These are phyloP conservation scores for Neodon shergylaensis DNA, from an alignment of 2,113 vertebrate species.

Conservation along the genomic window DNA sequence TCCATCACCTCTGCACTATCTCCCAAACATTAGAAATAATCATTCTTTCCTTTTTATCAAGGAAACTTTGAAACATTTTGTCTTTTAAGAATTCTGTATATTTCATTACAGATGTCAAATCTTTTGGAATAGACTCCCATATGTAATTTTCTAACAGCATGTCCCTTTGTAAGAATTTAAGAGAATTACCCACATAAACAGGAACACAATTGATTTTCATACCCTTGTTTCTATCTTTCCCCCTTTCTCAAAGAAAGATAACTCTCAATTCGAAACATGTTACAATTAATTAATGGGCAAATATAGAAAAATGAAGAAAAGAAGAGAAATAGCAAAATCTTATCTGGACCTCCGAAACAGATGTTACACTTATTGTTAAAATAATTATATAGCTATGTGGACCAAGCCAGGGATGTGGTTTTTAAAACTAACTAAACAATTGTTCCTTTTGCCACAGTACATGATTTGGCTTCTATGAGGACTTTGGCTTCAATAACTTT, in stretches of 20 bases:
- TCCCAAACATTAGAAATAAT: neutral
- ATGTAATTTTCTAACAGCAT: neutral
- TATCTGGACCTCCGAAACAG: neutral
- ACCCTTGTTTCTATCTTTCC: neutral
- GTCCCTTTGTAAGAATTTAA: neutral
- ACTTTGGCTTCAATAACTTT: neutral
- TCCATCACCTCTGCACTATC: neutral
- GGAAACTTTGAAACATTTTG: neutral
- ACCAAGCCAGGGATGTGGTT: neutral
- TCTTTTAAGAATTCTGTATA: neutral
- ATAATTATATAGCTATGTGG: neutral
- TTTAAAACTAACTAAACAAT: neutral
- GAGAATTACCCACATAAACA: neutral
- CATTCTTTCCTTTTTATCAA: neutral
- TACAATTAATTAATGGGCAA: neutral
- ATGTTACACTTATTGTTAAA: neutral
- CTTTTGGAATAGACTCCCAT: neutral
- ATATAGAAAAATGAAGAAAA: neutral
- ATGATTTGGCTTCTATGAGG: neutral
- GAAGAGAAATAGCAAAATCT: neutral
- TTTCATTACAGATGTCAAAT: neutral
- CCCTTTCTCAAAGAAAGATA: neutral
- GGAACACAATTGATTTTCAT: neutral
- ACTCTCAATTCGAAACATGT: neutral
- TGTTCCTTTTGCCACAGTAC: neutral